phyloP scores from a whole-genome alignment of 2,113 vertebrate species.

The Dasyprocta punctata region DNA sequence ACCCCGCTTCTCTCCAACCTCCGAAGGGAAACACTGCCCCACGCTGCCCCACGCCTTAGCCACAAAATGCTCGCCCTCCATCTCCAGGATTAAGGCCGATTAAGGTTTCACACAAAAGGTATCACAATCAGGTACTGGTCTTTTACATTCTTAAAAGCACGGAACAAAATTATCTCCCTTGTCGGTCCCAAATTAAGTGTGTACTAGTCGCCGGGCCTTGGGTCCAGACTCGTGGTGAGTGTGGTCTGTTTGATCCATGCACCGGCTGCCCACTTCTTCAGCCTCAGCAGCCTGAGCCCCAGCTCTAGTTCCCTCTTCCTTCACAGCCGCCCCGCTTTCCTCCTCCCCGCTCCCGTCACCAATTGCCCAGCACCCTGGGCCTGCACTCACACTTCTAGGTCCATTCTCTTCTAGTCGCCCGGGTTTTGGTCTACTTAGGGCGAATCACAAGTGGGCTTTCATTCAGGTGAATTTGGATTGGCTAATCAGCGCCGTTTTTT shows the following conservation, averaged over 20 bases:
- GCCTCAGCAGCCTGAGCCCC: too few species aligned
- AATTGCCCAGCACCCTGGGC: too few species aligned
- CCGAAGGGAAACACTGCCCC: neutral
- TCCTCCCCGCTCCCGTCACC: neutral
- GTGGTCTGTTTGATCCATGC: neutral
- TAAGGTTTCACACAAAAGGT: neutral
- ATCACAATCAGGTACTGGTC: neutral
- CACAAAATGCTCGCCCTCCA: neutral
- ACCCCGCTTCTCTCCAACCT: neutral
- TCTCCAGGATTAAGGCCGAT: neutral
- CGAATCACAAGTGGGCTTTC: constrained; percentile 77
- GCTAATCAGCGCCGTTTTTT: constrained; percentile 65
- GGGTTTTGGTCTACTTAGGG: neutral
- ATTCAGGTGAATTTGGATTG: neutral
- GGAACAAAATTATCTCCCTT: neutral
- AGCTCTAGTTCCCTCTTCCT: neutral
- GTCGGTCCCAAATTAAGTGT: neutral
- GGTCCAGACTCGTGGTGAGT: neutral
- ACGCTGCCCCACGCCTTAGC: neutral
- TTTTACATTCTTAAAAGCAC: neutral
- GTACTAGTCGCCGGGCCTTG: neutral
- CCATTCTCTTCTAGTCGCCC: neutral
- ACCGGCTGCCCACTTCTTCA: neutral
- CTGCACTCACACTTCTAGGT: neutral
- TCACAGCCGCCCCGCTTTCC: neutral